Base-by-base conservation (phyloP, 1,140 invertebrate species). In the Eriocheir sinensis region DNA sequence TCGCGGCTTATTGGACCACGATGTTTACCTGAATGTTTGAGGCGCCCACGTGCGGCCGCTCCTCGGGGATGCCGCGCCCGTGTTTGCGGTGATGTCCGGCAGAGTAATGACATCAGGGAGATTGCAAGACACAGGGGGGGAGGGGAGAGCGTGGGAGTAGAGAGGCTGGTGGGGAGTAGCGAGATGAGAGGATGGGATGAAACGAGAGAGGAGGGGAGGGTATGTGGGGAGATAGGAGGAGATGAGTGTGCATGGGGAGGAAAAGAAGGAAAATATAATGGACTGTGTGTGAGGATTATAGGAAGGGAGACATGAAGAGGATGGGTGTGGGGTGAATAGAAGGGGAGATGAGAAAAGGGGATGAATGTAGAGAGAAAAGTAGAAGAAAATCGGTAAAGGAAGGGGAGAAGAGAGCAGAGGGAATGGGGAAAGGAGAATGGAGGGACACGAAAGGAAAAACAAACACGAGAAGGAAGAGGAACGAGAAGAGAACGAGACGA, bases 41-140 rank as follows among this genome's bases (percentile, higher is more conserved):
- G 60, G 4, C 21, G 60, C 21, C 60, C 60, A 72, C 60, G 60
- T 72, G 60, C 60, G 12, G 60, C 60, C 60, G n/a, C n/a, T 72
- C 60, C 60, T 72, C 60, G 27, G 60, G 60, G 60, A n/a, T 72
- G 60, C 8, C n/a, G 27, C n/a, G 60, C 60, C 21, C 27, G 60
- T 72, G 60, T 72, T 72, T 72, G 60, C n/a, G 60, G 60, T n/a
- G 60, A 72, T 72, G 60, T 72, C 60, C 27, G 60, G 60, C 60
- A n/a, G 27, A n/a, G 60, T 72, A 72, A n/a, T 72, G 60, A 72
- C 60, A 72, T 72, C 60, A 72, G 60, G 27, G 21, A n/a, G 12
- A 72, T 72, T 44, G 38, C 17, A 27, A 40, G 83, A 6, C 15
- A 9, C 27, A 21, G 83, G 36, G 34, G 83, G 12, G 9, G 83